Evolutionary conservation across 1,140 invertebrate genomes (phyloP).

Genomic region (Calephelis virginiensis): DNA sequence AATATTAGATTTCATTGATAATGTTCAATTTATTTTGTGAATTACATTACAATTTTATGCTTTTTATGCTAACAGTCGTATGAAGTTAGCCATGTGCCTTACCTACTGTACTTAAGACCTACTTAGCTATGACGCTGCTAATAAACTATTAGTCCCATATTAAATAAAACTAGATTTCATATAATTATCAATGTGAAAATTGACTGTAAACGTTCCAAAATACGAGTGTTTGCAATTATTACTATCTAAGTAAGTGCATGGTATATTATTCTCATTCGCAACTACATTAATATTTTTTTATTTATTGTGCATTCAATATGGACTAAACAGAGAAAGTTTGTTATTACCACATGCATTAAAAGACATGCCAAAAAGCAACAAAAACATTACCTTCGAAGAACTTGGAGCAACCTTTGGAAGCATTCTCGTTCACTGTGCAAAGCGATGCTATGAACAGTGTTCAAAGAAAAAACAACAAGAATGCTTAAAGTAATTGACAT

Average conservation of each 20-base stretch:
- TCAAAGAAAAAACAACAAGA: conserved; percentile 20
- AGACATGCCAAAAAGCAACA: conserved; percentile 72
- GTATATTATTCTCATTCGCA: conserved; percentile 46
- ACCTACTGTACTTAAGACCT: no score
- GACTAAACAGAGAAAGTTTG: conserved; percentile 20
- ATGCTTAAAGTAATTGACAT: conserved; percentile 7
- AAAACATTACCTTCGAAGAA: conserved; percentile 72
- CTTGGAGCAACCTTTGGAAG: conserved; percentile 65
- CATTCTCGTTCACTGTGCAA: conserved; percentile 69
- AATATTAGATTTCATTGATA: no score
- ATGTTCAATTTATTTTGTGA: no score
- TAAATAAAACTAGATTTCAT: not conserved
- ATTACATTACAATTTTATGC: no score
- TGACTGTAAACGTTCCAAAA: not conserved
- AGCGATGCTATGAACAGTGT: conserved; percentile 53
- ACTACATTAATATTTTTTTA: conserved; percentile 16
- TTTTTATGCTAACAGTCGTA: no score
- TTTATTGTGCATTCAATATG: conserved; percentile 1
- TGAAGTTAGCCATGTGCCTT: no score
- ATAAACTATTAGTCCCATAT: not conserved
- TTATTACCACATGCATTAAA: conserved; percentile 38
- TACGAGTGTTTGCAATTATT: not conserved
- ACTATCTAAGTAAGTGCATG: conserved; percentile 47
- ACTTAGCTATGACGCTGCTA: no score
- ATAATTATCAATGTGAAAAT: not conserved